These are phyloP conservation scores for Aleiodes sp. DNA, from an alignment of 1,140 invertebrate genomes.

Conservation along the genomic window DNA sequence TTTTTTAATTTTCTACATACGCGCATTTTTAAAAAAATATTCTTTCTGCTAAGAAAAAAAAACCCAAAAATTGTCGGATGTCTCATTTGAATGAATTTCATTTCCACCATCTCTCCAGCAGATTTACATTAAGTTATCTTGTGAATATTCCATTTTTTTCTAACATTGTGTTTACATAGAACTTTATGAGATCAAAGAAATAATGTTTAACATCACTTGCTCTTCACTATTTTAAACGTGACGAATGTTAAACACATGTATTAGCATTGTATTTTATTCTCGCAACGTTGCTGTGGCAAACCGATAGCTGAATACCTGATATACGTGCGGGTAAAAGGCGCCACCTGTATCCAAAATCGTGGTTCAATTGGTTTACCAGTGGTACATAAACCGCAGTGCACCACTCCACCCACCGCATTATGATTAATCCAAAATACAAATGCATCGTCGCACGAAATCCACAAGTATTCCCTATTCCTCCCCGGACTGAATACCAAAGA, in stretches of 20 bases:
- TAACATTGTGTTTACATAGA: too few relatives aligned
- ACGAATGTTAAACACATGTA: slow-evolving; percentile 39
- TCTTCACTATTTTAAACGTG: slow-evolving; percentile 9
- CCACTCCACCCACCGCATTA: slow-evolving; percentile 27
- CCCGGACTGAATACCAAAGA: neutral
- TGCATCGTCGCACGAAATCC: slow-evolving; percentile 20
- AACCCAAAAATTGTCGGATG: too few relatives aligned
- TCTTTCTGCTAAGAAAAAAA: too few relatives aligned
- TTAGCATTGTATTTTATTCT: slow-evolving; percentile 37
- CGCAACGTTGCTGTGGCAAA: slow-evolving; percentile 20
- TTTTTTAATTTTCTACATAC: too few relatives aligned
- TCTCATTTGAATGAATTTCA: too few relatives aligned
- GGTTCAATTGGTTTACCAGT: slow-evolving; percentile 12
- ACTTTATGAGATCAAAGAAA: neutral
- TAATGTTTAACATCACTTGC: slow-evolving; percentile 6
- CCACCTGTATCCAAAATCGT: slow-evolving; percentile 43
- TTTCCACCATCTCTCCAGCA: too few relatives aligned
- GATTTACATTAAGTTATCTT: too few relatives aligned
- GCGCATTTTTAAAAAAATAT: too few relatives aligned
- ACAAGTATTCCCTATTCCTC: slow-evolving; percentile 1
- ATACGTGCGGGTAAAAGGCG: slow-evolving; percentile 26
- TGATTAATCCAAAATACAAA: slow-evolving; percentile 32
- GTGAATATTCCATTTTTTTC: too few relatives aligned
- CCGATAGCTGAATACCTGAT: slow-evolving; percentile 41
- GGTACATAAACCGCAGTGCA: neutral